These are phyloP conservation scores for Tokudaia muenninki DNA, from an alignment of 2,797 vertebrate genomes.

Conservation along the genomic window DNA sequence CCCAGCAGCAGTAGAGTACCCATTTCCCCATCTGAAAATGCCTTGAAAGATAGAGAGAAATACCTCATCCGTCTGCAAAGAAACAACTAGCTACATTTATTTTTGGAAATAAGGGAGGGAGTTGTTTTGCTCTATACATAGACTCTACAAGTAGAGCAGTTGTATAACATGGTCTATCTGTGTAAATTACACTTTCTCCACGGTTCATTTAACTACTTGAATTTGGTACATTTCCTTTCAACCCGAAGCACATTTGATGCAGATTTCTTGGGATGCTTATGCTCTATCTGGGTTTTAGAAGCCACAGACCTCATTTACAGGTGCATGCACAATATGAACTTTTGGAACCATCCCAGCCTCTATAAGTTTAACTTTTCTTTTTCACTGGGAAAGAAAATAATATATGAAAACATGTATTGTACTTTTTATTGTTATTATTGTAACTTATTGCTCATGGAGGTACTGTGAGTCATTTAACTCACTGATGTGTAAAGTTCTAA, in stretches of 20 bases:
- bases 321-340: slow-evolving; percentile 52
- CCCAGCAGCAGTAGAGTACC: slow-evolving; percentile 5
- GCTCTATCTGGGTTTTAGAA: slow-evolving; percentile 79
- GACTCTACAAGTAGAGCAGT: slow-evolving; percentile 78
- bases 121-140: slow-evolving; percentile 76
- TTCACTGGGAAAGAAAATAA: slow-evolving; percentile 28
- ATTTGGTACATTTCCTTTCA: slow-evolving; percentile 81
- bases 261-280: slow-evolving; percentile 77
- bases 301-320: slow-evolving; percentile 71
- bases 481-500: slow-evolving; percentile 36
- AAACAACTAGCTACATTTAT: slow-evolving; percentile 72
- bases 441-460: slow-evolving; percentile 43
- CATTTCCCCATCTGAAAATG: slow-evolving; percentile 35
- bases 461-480: not conserved
- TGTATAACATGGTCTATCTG: slow-evolving; percentile 78
- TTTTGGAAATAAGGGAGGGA: slow-evolving; percentile 76
- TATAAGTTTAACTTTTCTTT: slow-evolving; percentile 68
- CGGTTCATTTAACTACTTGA: slow-evolving; percentile 80
- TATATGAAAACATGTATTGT: slow-evolving; percentile 22
- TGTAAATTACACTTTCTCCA: slow-evolving; percentile 78
- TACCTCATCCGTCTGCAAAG: slow-evolving; percentile 63
- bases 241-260: slow-evolving; percentile 79
- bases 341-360: slow-evolving; percentile 66
- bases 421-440: slow-evolving; percentile 20
- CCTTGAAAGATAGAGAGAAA: slow-evolving; percentile 63